Base-by-base conservation (phyloP, 2,888 invertebrate genomes). In the Coleophora deauratella region DNA sequence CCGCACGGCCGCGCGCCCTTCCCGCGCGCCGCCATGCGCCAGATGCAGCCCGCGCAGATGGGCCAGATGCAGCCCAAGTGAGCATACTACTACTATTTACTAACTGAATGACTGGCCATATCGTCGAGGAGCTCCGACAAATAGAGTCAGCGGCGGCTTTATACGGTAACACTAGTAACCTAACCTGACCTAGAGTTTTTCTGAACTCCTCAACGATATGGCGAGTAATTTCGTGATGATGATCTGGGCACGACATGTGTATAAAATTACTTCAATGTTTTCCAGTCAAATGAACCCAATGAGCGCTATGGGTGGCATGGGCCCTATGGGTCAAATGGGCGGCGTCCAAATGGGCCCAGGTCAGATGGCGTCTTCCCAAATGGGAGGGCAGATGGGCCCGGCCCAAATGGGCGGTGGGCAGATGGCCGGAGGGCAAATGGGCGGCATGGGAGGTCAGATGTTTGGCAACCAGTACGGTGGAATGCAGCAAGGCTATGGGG, bases 381-480 rank as follows among this genome's bases (percentile, higher is more conserved):
- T 82, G 77, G 69, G 66, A 0, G 68, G 66, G 0, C 84, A 82
- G 38, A 80, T 81, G 78, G 69, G 62, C 1, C 66, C 56, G 0
- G 62, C 61, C 0, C 84, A 81, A 41, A 81, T 80, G 58, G 73
- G 72, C 13, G 64, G 61, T 0, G 66, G 82, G 41, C 73, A 87
- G 37, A 78, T 78, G 78, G 62, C 66, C 54, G 73, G 66, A 31
- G 69, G 62, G 3, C 75, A 80, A 37, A 82, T 88, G 86, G 78
- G 73, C 53, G 75, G 80, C n/a, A 86, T 86, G 77, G 78, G 80
- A 37, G 81, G 77, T 0, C 82, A 87, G 52, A 88, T 90, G 88
- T 90, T 89, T 57, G 86, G 88, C 11, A 75, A 75, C 1, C 91
- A 90, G 59, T 90, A 90, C 45, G 84, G 86, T 2, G 87, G 88